A percentile compares a stretch with the other conserved stretches of the same genome.
Evolutionary conservation across 2,113 vertebrate species (phyloP).

Genomic region (Anas platyrhynchos): DNA sequence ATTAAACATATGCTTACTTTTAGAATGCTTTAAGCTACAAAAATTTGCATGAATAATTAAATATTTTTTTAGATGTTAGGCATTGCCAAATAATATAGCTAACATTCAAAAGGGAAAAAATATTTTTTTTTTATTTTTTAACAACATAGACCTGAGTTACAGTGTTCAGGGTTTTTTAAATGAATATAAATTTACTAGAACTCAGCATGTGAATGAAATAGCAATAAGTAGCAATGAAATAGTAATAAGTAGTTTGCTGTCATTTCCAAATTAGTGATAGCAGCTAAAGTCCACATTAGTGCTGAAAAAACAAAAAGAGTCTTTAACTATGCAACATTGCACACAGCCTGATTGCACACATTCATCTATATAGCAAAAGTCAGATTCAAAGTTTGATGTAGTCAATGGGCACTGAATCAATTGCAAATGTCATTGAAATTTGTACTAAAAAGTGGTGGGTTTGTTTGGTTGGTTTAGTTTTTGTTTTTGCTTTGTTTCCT

Average conservation of each 20-base stretch:
- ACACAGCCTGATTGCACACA: background rate
- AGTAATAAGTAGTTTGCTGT: background rate
- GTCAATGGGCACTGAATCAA: background rate
- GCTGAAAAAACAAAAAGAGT: background rate
- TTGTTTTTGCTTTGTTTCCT: background rate
- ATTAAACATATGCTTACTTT: background rate
- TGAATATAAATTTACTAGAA: background rate
- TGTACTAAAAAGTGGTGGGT: background rate
- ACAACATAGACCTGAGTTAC: background rate
- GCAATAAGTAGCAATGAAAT: background rate
- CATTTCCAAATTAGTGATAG: background rate
- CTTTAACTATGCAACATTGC: background rate
- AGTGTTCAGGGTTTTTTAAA: background rate
- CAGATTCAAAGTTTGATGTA: background rate
- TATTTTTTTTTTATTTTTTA: background rate
- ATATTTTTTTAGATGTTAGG: background rate
- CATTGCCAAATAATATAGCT: background rate
- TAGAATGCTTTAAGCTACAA: background rate
- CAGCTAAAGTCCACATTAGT: rapidly evolving
- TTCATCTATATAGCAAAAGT: background rate
- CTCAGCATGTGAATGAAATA: background rate
- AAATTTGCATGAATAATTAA: background rate
- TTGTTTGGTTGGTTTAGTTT: too few species aligned
- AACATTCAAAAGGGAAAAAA: background rate
- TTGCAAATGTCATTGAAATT: background rate